Base-by-base conservation (phyloP, 2,888 invertebrate species). In the Limenitis arthemis region DNA sequence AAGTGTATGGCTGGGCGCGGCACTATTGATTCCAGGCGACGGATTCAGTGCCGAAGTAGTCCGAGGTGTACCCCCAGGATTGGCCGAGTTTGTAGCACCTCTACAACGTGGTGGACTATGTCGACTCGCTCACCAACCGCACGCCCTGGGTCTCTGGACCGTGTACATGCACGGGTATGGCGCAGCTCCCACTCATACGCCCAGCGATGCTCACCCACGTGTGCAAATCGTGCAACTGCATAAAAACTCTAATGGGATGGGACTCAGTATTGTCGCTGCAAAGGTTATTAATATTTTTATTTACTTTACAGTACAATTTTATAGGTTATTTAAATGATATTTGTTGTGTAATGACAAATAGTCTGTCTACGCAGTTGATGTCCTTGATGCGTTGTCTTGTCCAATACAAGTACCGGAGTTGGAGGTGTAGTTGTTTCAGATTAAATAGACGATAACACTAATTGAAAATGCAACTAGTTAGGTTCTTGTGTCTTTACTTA, bases 31-130 rank as follows among this genome's bases (percentile, higher is more conserved):
- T 52, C 99, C 99, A 1, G 98, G 98, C 72, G 99, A 99, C 81
- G 99, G 98, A 20, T 98, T 97, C 84, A 97, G 97, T 71, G 97
- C 97, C 72, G 98, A 99, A 79, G 96, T 97, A 52, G 95, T 97
- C 47, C 89, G 94, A 56, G 98, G 98, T 42, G 94, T 99, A 53
- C 98, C 98, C 33, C 96, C 97, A 1, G 97, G 96, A 0, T 86
- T 97, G 39, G 93, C 94, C 0, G 95, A 96, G 75, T 95, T 95
- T 69, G 79, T 96, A 20, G 91, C 91, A 60, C 94, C 94, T 0
- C 79, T 95, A n/a, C 94, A 94, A 72, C 90, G 90, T 40, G 92
- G 93, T 38, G 95, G 95, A 5, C 89, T 98, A 64, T 98, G 98
- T 72, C 90, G 97, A 3, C 88, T 98, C 71, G 94, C 96, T 11